Conservation (phyloP, 2,888 invertebrate species). For the Hyalella azteca region DNA sequence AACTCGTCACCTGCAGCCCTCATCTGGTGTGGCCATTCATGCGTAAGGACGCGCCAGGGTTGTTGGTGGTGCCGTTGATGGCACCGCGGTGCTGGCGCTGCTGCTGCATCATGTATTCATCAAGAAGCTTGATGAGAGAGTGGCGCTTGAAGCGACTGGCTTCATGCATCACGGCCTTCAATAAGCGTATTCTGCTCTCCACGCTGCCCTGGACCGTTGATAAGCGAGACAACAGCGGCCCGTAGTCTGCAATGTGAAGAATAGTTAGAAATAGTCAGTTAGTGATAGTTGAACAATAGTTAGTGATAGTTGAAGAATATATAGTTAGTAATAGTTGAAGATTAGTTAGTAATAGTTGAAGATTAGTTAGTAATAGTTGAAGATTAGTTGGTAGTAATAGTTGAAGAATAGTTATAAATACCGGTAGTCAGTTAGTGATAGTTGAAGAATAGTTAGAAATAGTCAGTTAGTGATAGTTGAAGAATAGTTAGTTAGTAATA, state of each 20-base stretch:
- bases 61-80: slow-evolving; percentile 27
- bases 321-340: too few species aligned
- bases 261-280: too few species aligned
- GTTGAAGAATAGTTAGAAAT: too few species aligned
- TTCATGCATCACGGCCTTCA: slow-evolving; percentile 57
- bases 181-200: slow-evolving; percentile 48
- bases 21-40: slow-evolving; percentile 36
- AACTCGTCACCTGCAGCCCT: not conserved
- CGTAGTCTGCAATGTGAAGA: slow-evolving; percentile 49
- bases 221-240: slow-evolving; percentile 47
- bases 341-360: too few species aligned
- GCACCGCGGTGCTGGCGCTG: slow-evolving; percentile 4
- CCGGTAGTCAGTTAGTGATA: too few species aligned
- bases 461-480: too few species aligned
- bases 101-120: slow-evolving; percentile 41
- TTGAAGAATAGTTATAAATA: too few species aligned
- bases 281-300: too few species aligned
- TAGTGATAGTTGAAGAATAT: too few species aligned
- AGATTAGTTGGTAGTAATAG: too few species aligned
- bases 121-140: slow-evolving; percentile 52
- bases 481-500: too few species aligned
- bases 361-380: too few species aligned
- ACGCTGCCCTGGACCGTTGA: slow-evolving; percentile 53
- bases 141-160: slow-evolving; percentile 58
- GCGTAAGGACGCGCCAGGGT: not conserved